Evolutionary conservation across 2,888 invertebrate genomes (phyloP).

Genomic region (Apodemia mormo): DNA sequence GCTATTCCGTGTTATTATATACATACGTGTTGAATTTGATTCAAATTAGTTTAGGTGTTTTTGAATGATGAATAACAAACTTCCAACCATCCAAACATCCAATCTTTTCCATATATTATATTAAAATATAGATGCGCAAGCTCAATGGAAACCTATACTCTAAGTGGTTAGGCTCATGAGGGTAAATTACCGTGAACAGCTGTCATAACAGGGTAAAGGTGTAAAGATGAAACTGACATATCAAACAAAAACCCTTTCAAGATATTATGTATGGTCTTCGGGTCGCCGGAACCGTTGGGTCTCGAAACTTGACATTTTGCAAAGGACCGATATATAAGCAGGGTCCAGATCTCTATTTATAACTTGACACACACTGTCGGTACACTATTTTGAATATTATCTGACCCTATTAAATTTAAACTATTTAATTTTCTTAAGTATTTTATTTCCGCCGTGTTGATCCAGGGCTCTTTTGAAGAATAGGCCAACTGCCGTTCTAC

Average conservation of each 20-base stretch:
- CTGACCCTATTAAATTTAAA: too few relatives aligned
- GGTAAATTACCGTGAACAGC: background rate
- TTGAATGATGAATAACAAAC: too few relatives aligned
- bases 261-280: background rate
- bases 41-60: too few relatives aligned
- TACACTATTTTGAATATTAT: background rate
- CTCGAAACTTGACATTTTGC: background rate
- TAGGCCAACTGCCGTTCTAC: too few relatives aligned
- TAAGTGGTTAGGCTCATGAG: background rate
- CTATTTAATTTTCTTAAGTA: too few relatives aligned
- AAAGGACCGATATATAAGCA: background rate
- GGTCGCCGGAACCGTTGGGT: background rate
- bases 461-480: too few relatives aligned
- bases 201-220: background rate
- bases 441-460: too few relatives aligned
- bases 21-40: too few relatives aligned
- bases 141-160: background rate
- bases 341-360: background rate
- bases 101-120: too few relatives aligned
- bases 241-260: conserved; percentile 1
- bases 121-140: too few relatives aligned
- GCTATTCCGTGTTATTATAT: too few relatives aligned
- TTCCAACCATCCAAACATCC: too few relatives aligned
- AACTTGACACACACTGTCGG: background rate
- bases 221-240: background rate